Evolutionary conservation across 2,797 vertebrate species (phyloP).

Genomic region (Telmatherina bonti): DNA sequence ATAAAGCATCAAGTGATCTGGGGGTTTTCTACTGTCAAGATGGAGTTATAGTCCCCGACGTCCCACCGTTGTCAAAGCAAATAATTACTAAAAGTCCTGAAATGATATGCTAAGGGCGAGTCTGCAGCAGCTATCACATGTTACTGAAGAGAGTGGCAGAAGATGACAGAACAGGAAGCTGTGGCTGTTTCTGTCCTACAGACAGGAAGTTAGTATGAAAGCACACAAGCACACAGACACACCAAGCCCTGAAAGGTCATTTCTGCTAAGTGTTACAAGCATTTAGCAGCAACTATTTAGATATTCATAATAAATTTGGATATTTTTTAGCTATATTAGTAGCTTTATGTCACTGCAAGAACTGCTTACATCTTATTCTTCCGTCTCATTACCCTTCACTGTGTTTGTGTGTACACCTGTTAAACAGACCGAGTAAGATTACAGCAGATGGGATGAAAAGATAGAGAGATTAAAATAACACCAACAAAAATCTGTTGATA

Average conservation of each 20-base stretch:
- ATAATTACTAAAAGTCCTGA: neutral
- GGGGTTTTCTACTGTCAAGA: too few species aligned
- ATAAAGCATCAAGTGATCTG: neutral
- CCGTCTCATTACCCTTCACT: neutral
- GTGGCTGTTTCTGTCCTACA: slow-evolving; percentile 38
- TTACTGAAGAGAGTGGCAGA: slow-evolving; percentile 27
- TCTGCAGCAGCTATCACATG: neutral
- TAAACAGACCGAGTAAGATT: neutral
- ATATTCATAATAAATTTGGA: neutral
- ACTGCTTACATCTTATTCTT: neutral
- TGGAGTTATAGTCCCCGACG: neutral
- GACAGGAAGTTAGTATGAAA: slow-evolving; percentile 63
- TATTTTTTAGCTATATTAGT: neutral
- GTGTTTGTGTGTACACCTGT: neutral
- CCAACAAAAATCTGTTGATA: neutral
- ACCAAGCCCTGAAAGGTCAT: neutral
- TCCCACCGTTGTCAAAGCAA: slow-evolving; percentile 2
- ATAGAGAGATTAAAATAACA: neutral
- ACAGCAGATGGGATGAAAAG: neutral
- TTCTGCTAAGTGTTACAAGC: neutral
- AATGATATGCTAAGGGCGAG: neutral
- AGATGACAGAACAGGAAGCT: slow-evolving; percentile 63
- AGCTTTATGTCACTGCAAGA: neutral
- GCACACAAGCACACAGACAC: slow-evolving; percentile 17
- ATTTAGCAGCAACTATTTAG: neutral